These are phyloP conservation scores for Mayetiola destructor DNA, from an alignment of 2,888 invertebrate species.

Conservation along the genomic window DNA sequence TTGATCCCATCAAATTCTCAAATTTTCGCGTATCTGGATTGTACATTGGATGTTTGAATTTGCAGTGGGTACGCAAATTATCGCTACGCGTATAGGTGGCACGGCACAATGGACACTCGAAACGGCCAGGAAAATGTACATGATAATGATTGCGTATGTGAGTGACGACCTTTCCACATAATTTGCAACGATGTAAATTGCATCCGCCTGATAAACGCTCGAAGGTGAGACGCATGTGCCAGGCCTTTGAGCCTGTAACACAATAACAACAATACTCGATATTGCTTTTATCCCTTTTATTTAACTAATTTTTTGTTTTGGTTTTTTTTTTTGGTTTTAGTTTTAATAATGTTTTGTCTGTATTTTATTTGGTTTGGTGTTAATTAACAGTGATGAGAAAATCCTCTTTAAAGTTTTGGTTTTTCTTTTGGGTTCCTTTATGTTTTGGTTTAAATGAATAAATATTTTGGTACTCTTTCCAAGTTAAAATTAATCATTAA, in stretches of 20 bases:
- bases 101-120: conserved; percentile 81
- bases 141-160: conserved; percentile 90
- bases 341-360: neutral
- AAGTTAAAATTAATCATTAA: no score
- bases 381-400: no score
- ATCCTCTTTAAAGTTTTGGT: no score
- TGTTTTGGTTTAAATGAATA: no score
- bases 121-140: conserved; percentile 84
- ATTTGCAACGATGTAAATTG: conserved; percentile 86
- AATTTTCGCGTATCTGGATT: conserved; percentile 78
- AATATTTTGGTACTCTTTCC: no score
- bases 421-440: no score
- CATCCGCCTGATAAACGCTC: conserved; percentile 84
- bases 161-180: conserved; percentile 88
- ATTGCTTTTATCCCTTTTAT: neutral
- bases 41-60: conserved; percentile 80
- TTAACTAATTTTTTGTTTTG: neutral
- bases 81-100: conserved; percentile 85
- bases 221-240: conserved; percentile 90
- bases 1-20: conserved; percentile 48
- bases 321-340: neutral
- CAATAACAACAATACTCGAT: conserved; percentile 10
- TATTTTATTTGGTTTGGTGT: neutral
- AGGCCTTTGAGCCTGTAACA: conserved; percentile 76
- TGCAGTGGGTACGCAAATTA: conserved; percentile 84